Evolutionary conservation across 2,797 vertebrate genomes (phyloP), one percentile per base, ranked within the genome.

Genomic region (Artibeus jamaicensis): DNA sequence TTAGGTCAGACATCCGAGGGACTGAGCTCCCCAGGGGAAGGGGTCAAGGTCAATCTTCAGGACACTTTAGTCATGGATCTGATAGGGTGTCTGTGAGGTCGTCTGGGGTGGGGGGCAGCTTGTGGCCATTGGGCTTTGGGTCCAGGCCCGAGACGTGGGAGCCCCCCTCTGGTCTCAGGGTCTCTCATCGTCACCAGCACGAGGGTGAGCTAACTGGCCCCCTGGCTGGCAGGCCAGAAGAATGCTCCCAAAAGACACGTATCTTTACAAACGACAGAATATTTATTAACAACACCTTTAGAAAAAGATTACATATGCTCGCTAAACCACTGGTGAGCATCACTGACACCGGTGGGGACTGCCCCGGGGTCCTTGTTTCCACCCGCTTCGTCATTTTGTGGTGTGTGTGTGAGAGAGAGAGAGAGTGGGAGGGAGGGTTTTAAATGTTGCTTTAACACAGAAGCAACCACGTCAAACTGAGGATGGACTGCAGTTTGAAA

Each of bases 261-360:
- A 97, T 98, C 98, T 98, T 99, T 98, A 98, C 98, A 98, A 99
- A 99, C 97, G 98, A 98, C 98, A 98, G 98, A 98, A 98, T 98
- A 98, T 99, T 99, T 99, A 98, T 99, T 99, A 99, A 98, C 98
- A 98, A 98, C 98, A 98, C 98, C 98, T 98, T 98, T 98, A 98
- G 98, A 98, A 98, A 99, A 98, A 98, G 98, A 98, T 98, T 98
- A 99, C 98, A 99, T 98, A 97, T 98, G 97, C 76, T 68, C 53
- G 48, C 98, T 98, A 98, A 98, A 95, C 98, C 98, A 98, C 98
- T 96, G 98, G 97, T 98, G 98, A 98, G 98, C 98, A 98, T 97
- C 97, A 98, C 98, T 98, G 98, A 98, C 98, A 98, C 98, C 0
- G 96, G 95, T 67, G 98, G 98, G 98, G 97, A 98, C 98, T 98